Base-by-base conservation (phyloP, 1,140 invertebrate species). In the Ceratina calcarata region DNA sequence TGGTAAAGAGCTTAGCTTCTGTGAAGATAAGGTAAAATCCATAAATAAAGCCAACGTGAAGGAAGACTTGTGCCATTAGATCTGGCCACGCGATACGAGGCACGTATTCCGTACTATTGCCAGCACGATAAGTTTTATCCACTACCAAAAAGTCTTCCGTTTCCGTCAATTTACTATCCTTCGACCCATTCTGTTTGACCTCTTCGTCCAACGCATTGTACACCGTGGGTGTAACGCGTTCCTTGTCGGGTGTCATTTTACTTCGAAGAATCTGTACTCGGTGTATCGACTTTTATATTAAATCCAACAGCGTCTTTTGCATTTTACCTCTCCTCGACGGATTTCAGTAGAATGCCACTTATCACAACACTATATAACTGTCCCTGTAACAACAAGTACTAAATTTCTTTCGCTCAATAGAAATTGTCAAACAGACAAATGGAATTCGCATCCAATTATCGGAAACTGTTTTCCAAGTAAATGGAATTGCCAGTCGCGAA, bases 51-150 rank as follows among this genome's bases (percentile, higher is more conserved):
- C 96, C 95, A 73, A 90, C 88, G 91, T 97, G 96, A 81, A 97
- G 93, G 77, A 95, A 95, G 55, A 95, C 83, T 91, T 96, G 96
- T 4, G 94, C 96, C 10, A 90, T 83, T 1, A 96, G 91, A 91
- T 96, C 96, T 0, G 94, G 95, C 96, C 96, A 97, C 90, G 93
- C 94, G 51, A 96, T 95, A 83, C 91, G 91, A 16, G 96, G 93
- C 68, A 90, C 91, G 82, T 96, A 96, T 70, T 94, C 89, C 80
- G 94, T 91, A 24, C 89, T 87, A 20, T 90, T 87, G 85, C 92
- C 69, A 24, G 20, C n/a, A 0, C 24, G 22, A 37, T 58, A 45
- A 60, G 16, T 64, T 10, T 79, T 24, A 12, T 85, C 70, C 0
- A n/a, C 55, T 12, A 22, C 16, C 10, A 72, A 16, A 57, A 53